Percentiles rank a stretch among this genome's conserved stretches.
Conservation (phyloP, 2,113 vertebrate genomes). For the Edolisoma coerulescens region DNA sequence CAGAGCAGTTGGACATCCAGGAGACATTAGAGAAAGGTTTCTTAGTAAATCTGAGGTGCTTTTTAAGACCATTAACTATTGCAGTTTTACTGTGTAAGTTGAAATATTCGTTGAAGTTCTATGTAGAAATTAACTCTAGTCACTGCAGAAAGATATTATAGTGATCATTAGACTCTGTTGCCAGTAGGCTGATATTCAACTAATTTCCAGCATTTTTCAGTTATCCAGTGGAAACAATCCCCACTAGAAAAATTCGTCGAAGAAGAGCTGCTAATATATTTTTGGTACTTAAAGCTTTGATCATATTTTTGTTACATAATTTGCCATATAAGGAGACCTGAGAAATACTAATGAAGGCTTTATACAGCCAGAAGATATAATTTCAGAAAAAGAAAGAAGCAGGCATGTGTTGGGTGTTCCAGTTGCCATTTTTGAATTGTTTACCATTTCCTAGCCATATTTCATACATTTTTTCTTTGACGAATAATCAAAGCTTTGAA, state of each 20-base stretch:
- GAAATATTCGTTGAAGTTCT: neutral
- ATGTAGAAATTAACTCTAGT: neutral
- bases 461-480: constrained; percentile 33
- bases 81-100: neutral
- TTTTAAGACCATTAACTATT: neutral
- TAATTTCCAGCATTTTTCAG: neutral
- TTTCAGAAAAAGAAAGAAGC: constrained; percentile 17
- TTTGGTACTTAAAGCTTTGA: constrained; percentile 46
- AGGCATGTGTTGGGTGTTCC: neutral
- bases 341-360: constrained; percentile 48
- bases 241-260: neutral
- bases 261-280: neutral
- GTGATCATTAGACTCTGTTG: neutral
- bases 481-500: constrained; percentile 59
- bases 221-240: neutral
- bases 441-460: constrained; percentile 20
- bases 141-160: neutral
- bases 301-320: constrained; percentile 47
- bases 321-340: constrained; percentile 31
- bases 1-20: neutral
- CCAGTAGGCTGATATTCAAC: neutral
- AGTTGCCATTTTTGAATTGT: constrained; percentile 29
- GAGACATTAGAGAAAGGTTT: neutral
- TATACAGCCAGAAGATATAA: constrained; percentile 36
- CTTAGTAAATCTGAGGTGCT: neutral